Conservation (phyloP, 2,888 invertebrate genomes). For the Nyleta sp. region DNA sequence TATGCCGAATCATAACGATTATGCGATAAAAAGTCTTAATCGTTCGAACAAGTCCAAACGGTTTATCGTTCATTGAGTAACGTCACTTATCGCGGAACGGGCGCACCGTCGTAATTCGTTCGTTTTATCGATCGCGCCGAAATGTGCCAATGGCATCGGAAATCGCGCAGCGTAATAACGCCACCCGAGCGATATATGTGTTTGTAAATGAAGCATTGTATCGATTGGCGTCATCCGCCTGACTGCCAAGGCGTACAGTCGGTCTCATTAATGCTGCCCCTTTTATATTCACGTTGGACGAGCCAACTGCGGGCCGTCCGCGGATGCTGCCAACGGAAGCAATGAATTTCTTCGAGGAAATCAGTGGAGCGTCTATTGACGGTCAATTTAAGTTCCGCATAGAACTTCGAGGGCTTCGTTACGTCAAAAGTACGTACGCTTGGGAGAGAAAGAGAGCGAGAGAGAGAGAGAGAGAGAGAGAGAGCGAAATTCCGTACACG, state of each 20-base stretch:
- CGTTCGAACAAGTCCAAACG: constrained; percentile 28
- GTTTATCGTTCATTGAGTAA: constrained; percentile 19
- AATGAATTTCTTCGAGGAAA: constrained; percentile 39
- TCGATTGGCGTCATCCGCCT: constrained; percentile 53
- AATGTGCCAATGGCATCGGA: constrained; percentile 42
- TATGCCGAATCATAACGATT: constrained; percentile 25
- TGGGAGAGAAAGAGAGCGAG: no score
- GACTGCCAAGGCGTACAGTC: constrained; percentile 39
- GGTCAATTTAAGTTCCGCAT: constrained; percentile 54
- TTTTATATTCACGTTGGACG: constrained; percentile 31
- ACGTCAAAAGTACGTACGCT: constrained; percentile 20
- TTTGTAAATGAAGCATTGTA: constrained; percentile 58
- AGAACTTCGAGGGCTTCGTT: constrained; percentile 12
- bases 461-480: no score
- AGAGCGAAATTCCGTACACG: constrained; percentile 25
- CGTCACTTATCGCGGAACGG: constrained; percentile 31
- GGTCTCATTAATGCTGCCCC: constrained; percentile 35
- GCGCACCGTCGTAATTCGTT: constrained; percentile 34
- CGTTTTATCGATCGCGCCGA: constrained; percentile 52
- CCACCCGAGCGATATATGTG: constrained; percentile 28
- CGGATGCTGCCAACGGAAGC: constrained; percentile 41
- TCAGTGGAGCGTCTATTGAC: constrained; percentile 41
- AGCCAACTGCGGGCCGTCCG: constrained; percentile 38
- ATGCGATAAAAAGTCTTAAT: constrained; percentile 31
- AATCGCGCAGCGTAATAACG: constrained; percentile 50